Conservation (phyloP, 2,113 vertebrate species). For the Monopterus albus region DNA sequence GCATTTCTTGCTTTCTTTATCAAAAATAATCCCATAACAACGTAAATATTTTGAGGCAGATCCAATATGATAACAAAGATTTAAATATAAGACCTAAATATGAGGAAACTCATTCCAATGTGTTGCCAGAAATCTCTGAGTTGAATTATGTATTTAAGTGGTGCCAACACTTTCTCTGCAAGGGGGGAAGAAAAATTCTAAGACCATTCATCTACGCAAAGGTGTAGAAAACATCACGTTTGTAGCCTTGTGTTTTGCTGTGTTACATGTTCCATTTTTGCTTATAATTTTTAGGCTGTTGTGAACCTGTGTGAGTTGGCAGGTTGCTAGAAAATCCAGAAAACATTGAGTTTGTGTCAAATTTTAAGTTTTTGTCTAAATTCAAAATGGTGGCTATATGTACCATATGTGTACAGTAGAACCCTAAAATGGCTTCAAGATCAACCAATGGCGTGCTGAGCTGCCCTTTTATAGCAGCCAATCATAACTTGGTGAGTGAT, state of each 20-base stretch:
- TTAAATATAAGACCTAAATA: background rate
- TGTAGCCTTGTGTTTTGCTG: background rate
- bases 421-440: slow-evolving; percentile 74
- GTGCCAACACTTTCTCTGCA: background rate
- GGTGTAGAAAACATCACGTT: background rate
- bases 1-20: background rate
- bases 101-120: background rate
- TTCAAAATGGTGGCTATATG: slow-evolving; percentile 71
- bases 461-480: slow-evolving; percentile 32
- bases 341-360: background rate
- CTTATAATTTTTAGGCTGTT: too few species aligned
- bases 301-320: too few species aligned
- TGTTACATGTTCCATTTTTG: too few species aligned
- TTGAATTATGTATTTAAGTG: background rate
- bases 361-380: background rate
- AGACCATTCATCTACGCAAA: background rate
- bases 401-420: slow-evolving; percentile 15
- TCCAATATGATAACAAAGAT: background rate
- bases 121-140: background rate
- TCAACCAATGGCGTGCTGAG: slow-evolving; percentile 47
- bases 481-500: slow-evolving; percentile 33
- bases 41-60: background rate
- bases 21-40: background rate
- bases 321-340: background rate
- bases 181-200: too few species aligned